Base-by-base conservation (phyloP, 1,140 invertebrate genomes). In the Sinonovacula constricta region DNA sequence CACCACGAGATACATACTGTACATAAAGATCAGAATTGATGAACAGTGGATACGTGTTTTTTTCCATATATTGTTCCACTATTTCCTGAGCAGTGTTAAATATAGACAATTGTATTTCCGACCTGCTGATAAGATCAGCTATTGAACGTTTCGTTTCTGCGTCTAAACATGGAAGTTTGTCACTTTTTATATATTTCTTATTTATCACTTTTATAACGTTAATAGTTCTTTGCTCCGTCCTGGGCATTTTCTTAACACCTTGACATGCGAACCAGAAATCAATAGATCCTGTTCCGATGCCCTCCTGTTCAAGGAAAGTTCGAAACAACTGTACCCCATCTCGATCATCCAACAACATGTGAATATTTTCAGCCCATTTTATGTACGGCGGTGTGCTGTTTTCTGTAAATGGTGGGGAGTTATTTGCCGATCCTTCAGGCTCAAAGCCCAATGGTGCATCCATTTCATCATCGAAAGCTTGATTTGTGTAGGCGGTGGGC, bases 191-290 rank as follows among this genome's bases (percentile, higher is more conserved):
- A 92, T 95, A 97, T 90, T 95, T 95, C 86, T 94, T 95, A 92
- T 96, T 94, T 86, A 97, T 97, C 79, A 94, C 94, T 91, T 94
- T 94, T 83, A 96, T 94, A 85, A 96, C 92, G 89, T 95, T 94
- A 78, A 94, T 93, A 78, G 96, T 94, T 3, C 93, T 93, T 89
- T 95, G 94, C 76, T 81, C 79, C 12, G 62, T 34, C 49, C 93
- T 92, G 12, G 74, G 71, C 86, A 96, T 94, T 85, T 95, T 95
- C 86, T 96, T 96, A 70, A 97, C 93, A 22, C 97, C 97, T 88
- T 96, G 94, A 90, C 96, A 97, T 56, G 96, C 96, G 91, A 97
- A 97, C 93, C 96, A 97, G 91, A 97, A 97, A 87, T 96, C 94
- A 79, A 97, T 93, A 63, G 94, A 94, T 70, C 84, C 82, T 28